Conservation (phyloP, 2,113 vertebrate species). For the Onychorhynchus coronatus region DNA sequence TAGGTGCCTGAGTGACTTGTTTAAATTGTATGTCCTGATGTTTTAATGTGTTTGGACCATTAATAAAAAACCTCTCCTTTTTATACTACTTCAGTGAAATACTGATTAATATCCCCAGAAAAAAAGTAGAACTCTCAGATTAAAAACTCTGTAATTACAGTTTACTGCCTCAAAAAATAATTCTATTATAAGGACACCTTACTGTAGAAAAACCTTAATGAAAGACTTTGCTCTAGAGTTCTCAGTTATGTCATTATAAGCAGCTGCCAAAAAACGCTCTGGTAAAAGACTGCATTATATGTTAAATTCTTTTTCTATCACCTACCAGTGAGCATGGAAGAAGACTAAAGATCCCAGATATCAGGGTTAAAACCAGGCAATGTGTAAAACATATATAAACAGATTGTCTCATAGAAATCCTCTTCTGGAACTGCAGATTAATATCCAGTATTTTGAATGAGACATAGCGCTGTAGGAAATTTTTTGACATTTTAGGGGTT, state of each 20-base stretch:
- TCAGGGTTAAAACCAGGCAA: not conserved
- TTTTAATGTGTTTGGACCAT: not conserved
- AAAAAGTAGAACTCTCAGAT: not conserved
- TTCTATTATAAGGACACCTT: not conserved
- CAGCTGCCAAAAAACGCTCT: not conserved
- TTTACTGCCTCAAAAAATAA: not conserved
- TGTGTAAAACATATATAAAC: not conserved
- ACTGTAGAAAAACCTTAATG: not conserved
- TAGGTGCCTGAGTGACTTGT: conserved; percentile 41
- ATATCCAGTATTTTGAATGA: not conserved
- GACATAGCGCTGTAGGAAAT: not conserved
- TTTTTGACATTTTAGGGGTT: not conserved
- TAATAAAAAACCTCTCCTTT: not conserved
- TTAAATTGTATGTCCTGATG: not conserved
- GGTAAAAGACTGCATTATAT: not conserved
- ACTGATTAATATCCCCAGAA: not conserved
- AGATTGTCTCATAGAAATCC: not conserved
- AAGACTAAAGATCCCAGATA: not conserved
- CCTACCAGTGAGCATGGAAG: not conserved
- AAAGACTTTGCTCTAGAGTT: not conserved
- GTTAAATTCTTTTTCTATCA: not conserved
- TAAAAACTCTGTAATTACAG: not conserved
- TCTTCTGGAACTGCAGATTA: not conserved
- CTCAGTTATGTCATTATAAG: not conserved
- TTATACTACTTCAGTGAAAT: not conserved